phyloP scores from a whole-genome alignment of 1,140 invertebrate genomes.

The Oreohelix idahoensis region DNA sequence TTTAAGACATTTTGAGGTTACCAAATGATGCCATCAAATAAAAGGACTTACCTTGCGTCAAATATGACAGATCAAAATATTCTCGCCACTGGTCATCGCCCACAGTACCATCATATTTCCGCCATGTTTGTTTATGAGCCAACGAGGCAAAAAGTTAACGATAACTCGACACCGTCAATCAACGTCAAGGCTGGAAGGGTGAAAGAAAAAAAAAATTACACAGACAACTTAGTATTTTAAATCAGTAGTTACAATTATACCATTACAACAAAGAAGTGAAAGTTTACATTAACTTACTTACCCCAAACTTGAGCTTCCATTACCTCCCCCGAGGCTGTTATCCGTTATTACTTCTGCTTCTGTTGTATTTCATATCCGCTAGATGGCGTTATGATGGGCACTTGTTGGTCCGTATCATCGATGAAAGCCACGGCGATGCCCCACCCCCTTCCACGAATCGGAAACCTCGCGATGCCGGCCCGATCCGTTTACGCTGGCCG shows the following conservation, averaged over 20 bases:
- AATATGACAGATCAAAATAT: neutral
- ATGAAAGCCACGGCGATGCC: conserved; percentile 12
- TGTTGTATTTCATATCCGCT: conserved; percentile 27
- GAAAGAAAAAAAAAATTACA: too few species aligned
- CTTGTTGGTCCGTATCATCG: conserved; percentile 29
- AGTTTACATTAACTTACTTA: neutral
- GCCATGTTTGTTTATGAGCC: conserved; percentile 25
- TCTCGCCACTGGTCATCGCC: conserved; percentile 7
- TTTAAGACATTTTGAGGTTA: too few species aligned
- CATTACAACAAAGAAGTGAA: neutral
- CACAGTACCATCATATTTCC: neutral
- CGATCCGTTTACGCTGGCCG: conserved; percentile 22
- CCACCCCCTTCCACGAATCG: conserved; percentile 6
- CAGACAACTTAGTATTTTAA: neutral
- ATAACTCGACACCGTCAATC: conserved; percentile 1
- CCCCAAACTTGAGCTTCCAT: neutral
- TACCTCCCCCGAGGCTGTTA: conserved; percentile 3
- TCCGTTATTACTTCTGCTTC: neutral
- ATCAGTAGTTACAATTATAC: neutral
- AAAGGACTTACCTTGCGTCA: conserved; percentile 7
- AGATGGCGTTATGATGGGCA: conserved; percentile 32
- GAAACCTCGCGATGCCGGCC: conserved; percentile 14
- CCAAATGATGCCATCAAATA: neutral
- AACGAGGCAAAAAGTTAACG: neutral
- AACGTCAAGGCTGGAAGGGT: neutral